phyloP scores from a whole-genome alignment of 2,797 vertebrate genomes.

The Chrosomus eos region DNA sequence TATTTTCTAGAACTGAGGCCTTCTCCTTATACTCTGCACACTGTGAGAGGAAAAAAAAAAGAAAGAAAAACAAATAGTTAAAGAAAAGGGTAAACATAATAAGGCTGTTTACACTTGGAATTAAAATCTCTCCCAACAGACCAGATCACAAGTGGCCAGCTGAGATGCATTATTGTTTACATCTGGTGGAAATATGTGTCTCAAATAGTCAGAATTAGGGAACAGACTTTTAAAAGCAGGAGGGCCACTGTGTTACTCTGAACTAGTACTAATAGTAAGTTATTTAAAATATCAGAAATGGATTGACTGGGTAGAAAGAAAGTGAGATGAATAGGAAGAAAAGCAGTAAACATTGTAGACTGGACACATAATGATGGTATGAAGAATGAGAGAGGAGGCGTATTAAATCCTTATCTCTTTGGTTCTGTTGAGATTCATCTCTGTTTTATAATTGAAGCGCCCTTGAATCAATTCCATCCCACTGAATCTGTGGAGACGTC shows the following conservation, averaged over 20 bases:
- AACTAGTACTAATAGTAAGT: not conserved
- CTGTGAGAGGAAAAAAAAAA: conserved; percentile 62
- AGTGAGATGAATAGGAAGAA: not conserved
- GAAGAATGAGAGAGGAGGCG: conserved; percentile 8
- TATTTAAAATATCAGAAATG: not conserved
- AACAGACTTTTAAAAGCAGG: not conserved
- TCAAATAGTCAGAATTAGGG: not conserved
- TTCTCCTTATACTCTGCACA: conserved; percentile 86
- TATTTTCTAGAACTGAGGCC: conserved; percentile 87
- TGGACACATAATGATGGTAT: not conserved
- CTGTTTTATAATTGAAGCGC: conserved; percentile 59
- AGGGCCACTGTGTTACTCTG: not conserved
- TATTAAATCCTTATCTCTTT: conserved; percentile 50
- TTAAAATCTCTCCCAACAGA: not conserved
- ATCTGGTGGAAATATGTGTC: not conserved
- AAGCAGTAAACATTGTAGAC: not conserved
- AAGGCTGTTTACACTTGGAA: not conserved
- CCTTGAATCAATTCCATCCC: conserved; percentile 61
- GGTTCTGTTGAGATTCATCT: conserved; percentile 55
- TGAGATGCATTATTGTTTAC: not conserved
- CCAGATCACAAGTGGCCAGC: not conserved
- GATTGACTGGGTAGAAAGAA: not conserved
- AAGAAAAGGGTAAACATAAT: not conserved
- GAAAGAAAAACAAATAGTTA: no score
- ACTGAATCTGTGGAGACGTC: conserved; percentile 46